Evolutionary conservation across 2,113 vertebrate species (phyloP).

Genomic region (Peucedramus taeniatus): DNA sequence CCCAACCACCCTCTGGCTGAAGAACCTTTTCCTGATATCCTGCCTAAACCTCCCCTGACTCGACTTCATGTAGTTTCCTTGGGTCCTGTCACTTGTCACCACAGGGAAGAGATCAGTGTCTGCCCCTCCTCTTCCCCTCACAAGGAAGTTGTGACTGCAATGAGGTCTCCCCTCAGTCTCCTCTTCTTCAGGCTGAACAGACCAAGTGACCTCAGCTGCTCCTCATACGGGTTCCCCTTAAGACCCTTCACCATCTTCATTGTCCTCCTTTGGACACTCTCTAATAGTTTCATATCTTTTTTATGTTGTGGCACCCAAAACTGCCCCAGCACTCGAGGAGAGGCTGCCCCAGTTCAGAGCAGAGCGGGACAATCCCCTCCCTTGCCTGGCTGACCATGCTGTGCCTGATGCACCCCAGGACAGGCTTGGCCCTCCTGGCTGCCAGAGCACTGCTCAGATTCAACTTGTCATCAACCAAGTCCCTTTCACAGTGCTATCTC

Average conservation of each 20-base stretch:
- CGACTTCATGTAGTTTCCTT: background rate
- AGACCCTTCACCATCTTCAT: background rate
- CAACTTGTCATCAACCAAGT: accelerated
- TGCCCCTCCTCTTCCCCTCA: background rate
- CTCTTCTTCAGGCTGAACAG: background rate
- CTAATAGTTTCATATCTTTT: accelerated
- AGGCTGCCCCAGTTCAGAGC: accelerated
- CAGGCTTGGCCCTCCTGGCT: background rate
- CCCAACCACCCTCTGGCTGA: accelerated
- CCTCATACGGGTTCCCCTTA: accelerated
- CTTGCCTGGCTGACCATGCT: accelerated
- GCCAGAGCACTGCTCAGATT: background rate
- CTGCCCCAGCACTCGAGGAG: background rate
- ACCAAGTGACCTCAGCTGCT: background rate
- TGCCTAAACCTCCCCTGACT: background rate
- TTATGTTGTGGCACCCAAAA: accelerated
- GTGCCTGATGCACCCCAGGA: background rate
- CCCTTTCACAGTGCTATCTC: background rate
- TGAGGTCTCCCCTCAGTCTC: background rate
- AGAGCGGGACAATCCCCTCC: background rate
- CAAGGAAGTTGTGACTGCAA: accelerated
- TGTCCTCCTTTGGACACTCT: background rate
- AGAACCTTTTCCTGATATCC: background rate
- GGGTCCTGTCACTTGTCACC: background rate
- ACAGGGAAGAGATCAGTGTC: background rate